Conservation (phyloP, 2,888 invertebrate genomes). For the Epirrita christyi region DNA sequence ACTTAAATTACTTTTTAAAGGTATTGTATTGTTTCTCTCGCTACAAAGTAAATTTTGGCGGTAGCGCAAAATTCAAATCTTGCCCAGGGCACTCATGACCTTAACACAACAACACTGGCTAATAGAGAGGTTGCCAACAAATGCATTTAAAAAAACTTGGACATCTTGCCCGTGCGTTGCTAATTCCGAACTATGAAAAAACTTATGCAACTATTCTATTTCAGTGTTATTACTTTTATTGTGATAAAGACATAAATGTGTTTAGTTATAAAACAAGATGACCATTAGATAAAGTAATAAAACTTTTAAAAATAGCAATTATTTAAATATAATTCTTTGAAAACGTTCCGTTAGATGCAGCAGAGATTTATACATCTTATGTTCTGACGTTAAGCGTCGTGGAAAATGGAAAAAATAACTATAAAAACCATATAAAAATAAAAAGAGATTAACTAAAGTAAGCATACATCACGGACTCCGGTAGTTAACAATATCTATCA, state of each 20-base stretch:
- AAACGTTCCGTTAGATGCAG: conserved; percentile 36
- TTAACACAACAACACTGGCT: too few species aligned
- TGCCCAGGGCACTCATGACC: too few species aligned
- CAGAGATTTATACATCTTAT: conserved; percentile 38
- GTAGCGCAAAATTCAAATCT: too few species aligned
- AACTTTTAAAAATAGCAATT: conserved; percentile 36
- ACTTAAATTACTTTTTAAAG: too few species aligned
- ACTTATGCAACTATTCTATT: conserved; percentile 13
- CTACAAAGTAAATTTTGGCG: too few species aligned
- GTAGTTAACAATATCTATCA: conserved; percentile 62
- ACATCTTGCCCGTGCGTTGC: conserved; percentile 8
- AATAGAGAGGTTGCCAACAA: conserved; percentile 22
- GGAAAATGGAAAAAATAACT: conserved; percentile 38
- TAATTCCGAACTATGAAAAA: conserved; percentile 7
- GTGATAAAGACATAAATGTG: conserved; percentile 26
- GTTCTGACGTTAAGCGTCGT: conserved; percentile 37
- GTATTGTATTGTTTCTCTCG: too few species aligned
- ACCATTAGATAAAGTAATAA: conserved; percentile 25
- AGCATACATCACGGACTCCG: conserved; percentile 59
- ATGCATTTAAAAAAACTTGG: conserved; percentile 24
- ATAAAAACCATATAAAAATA: conserved; percentile 38
- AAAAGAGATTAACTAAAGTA: conserved; percentile 37
- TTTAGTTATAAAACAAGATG: conserved; percentile 28
- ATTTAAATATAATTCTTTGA: conserved; percentile 33
- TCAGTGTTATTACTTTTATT: conserved; percentile 18